phyloP scores from a whole-genome alignment of 2,797 vertebrate species.

The Pangasius larnaudii region DNA sequence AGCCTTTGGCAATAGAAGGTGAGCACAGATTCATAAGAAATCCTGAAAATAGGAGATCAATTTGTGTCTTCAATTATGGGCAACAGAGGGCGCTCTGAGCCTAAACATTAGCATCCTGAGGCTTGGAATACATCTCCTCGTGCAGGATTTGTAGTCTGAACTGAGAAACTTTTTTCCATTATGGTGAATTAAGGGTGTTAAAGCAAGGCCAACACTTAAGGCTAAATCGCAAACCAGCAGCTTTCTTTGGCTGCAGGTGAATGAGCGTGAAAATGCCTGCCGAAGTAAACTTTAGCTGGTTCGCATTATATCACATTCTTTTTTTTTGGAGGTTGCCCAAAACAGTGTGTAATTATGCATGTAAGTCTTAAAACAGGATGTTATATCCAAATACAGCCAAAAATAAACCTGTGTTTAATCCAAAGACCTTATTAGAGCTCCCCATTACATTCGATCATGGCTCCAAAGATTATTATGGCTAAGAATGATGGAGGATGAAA shows the following conservation, averaged over 20 bases:
- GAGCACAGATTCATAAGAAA: background rate
- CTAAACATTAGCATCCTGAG: background rate
- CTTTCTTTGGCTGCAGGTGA: conserved; percentile 1
- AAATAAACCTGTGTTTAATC: background rate
- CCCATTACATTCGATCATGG: background rate
- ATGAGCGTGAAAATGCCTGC: conserved; percentile 1
- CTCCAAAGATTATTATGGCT: background rate
- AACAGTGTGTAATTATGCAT: background rate
- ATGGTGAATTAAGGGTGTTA: conserved; percentile 21
- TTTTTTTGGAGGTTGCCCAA: background rate
- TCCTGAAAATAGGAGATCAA: background rate
- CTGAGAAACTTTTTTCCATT: conserved; percentile 1
- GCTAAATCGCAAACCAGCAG: background rate
- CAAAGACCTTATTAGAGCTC: background rate
- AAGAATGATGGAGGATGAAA: background rate
- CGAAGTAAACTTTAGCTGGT: background rate
- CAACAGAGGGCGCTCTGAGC: conserved; percentile 42
- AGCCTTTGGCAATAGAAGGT: background rate
- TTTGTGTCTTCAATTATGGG: background rate
- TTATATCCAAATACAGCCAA: background rate
- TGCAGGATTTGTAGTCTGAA: background rate
- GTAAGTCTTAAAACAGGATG: background rate
- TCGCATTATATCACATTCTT: background rate
- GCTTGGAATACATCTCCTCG: background rate
- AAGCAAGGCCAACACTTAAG: conserved; percentile 1